Conservation (phyloP, 1,140 invertebrate species). For the Araneus ventricosus region DNA sequence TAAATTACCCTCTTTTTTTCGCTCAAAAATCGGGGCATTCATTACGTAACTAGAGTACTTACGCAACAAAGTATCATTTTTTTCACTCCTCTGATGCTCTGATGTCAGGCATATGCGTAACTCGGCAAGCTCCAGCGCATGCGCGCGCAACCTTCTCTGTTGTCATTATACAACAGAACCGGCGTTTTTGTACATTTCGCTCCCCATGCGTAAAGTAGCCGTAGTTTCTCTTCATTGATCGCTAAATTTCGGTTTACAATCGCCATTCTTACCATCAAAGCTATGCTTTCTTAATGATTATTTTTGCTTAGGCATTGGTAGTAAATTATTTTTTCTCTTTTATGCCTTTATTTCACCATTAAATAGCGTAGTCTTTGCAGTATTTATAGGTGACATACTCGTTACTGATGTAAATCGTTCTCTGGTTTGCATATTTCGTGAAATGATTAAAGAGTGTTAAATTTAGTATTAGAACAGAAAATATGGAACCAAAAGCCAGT, state of each 20-base stretch:
- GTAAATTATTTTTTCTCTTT: background rate
- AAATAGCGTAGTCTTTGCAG: background rate
- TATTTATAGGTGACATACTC: background rate
- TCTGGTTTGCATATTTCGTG: background rate
- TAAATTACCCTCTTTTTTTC: background rate
- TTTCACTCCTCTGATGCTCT: background rate
- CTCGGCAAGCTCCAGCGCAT: background rate
- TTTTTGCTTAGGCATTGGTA: background rate
- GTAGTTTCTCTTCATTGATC: conserved; percentile 17
- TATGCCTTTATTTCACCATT: background rate
- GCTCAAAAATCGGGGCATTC: background rate
- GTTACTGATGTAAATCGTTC: background rate
- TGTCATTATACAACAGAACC: conserved; percentile 1
- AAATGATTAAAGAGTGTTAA: background rate
- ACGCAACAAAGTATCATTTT: background rate
- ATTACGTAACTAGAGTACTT: background rate
- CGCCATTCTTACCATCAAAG: background rate
- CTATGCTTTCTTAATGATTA: background rate
- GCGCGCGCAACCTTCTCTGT: background rate
- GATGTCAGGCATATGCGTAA: conserved; percentile 6
- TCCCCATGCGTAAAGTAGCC: conserved; percentile 5
- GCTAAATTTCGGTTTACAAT: background rate
- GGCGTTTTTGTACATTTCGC: conserved; percentile 28
- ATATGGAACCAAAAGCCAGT: conserved; percentile 50
- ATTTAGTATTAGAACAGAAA: background rate